Conservation (phyloP, 2,113 vertebrate genomes). For the Urocynchramus pylzowi region DNA sequence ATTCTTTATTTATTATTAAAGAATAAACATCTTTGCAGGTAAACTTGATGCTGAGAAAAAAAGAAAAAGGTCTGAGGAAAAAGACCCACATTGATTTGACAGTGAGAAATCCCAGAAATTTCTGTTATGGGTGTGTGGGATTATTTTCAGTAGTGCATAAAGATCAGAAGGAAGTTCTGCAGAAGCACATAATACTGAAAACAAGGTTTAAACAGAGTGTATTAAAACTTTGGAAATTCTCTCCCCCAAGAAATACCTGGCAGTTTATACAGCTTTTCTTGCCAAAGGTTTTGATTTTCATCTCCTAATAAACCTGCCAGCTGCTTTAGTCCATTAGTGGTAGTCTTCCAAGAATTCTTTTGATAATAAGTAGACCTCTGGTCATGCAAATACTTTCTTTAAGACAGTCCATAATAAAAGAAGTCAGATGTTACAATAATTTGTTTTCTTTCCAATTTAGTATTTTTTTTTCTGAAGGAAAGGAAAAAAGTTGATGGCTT, state of each 20-base stretch:
- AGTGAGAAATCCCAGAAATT: slow-evolving; percentile 16
- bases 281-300: slow-evolving; percentile 1
- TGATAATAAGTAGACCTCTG: slow-evolving; percentile 10
- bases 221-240: slow-evolving; percentile 2
- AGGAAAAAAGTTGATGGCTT: not conserved
- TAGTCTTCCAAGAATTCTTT: slow-evolving; percentile 34
- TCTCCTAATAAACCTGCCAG: not conserved
- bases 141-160: slow-evolving; percentile 11
- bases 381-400: not conserved
- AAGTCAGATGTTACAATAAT: not conserved
- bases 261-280: not conserved
- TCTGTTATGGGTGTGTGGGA: not conserved
- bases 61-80: not conserved
- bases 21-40: slow-evolving; percentile 16
- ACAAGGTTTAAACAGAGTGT: not conserved
- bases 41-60: not conserved
- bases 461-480: not conserved
- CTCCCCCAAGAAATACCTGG: not conserved
- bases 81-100: not conserved
- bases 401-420: not conserved
- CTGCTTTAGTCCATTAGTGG: not conserved
- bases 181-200: slow-evolving; percentile 41
- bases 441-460: not conserved
- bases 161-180: slow-evolving; percentile 17
- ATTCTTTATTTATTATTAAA: too few species aligned